Conservation (phyloP, 2,888 invertebrate species). For the Tinea trinotella region DNA sequence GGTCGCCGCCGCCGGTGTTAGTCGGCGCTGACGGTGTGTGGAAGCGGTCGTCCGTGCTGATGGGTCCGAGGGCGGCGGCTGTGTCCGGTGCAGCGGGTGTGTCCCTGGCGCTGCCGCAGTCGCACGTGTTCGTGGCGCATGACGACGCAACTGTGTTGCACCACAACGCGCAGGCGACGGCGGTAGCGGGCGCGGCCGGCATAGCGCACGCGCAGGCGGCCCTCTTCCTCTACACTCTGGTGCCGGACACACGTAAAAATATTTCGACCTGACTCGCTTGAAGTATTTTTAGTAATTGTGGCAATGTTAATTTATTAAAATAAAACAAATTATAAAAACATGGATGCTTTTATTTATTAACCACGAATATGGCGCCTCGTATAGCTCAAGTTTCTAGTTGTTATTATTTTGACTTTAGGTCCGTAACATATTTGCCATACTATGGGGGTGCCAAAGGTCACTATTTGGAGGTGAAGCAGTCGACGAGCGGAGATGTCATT, state of each 20-base stretch:
- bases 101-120: slow-evolving; percentile 79
- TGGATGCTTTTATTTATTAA: too few species aligned
- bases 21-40: not conserved
- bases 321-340: too few species aligned
- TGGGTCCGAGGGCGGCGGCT: slow-evolving; percentile 78
- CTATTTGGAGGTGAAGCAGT: slow-evolving; percentile 72
- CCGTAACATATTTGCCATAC: slow-evolving; percentile 71
- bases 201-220: slow-evolving; percentile 83
- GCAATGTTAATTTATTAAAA: not conserved
- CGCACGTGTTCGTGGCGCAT: slow-evolving; percentile 75
- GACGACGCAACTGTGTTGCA: too few species aligned
- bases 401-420: not conserved
- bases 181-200: slow-evolving; percentile 82
- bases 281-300: slow-evolving; percentile 45
- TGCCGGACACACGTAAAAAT: slow-evolving; percentile 34
- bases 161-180: too few species aligned
- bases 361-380: too few species aligned
- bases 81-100: slow-evolving; percentile 76
- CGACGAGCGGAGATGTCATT: slow-evolving; percentile 23
- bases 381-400: too few species aligned
- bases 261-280: slow-evolving; percentile 48
- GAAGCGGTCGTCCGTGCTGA: slow-evolving; percentile 20
- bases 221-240: slow-evolving; percentile 55
- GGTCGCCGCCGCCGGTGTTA: not conserved
- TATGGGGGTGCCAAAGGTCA: slow-evolving; percentile 83